Evolutionary conservation across 2,888 invertebrate genomes (phyloP).

Genomic region (Cremastinae sp.): DNA sequence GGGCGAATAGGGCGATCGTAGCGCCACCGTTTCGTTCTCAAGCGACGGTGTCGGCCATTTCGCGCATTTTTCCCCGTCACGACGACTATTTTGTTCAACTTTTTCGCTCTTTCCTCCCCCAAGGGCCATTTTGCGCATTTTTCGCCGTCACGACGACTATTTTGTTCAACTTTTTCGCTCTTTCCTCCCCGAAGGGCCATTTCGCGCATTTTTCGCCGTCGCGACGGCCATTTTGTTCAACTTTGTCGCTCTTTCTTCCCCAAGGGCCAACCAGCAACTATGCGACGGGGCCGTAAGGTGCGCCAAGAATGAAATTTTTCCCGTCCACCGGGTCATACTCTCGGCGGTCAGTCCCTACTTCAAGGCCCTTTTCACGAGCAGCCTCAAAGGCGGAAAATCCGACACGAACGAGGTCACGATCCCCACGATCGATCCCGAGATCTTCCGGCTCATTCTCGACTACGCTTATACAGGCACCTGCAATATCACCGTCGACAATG

Average conservation of each 20-base stretch:
- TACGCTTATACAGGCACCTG: constrained; percentile 89
- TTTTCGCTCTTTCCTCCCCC: neutral
- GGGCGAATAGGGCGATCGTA: too few relatives aligned
- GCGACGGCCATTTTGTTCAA: too few relatives aligned
- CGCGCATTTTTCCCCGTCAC: neutral
- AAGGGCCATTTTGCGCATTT: neutral
- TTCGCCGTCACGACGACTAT: neutral
- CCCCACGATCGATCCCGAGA: constrained; percentile 82
- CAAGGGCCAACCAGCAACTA: constrained; percentile 84
- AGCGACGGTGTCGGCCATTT: too few relatives aligned
- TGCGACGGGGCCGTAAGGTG: constrained; percentile 88
- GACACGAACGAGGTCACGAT: constrained; percentile 83
- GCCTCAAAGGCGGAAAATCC: constrained; percentile 82
- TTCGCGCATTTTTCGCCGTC: neutral
- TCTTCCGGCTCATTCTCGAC: constrained; percentile 86
- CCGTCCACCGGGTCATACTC: constrained; percentile 86
- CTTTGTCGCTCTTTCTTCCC: constrained; percentile 7
- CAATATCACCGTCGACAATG: constrained; percentile 85
- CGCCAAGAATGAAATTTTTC: constrained; percentile 84
- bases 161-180: too few relatives aligned
- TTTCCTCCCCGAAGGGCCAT: too few relatives aligned
- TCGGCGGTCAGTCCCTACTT: constrained; percentile 89
- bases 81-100: too few relatives aligned
- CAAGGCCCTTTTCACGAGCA: constrained; percentile 87
- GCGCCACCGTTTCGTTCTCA: too few relatives aligned